phyloP scores from a whole-genome alignment of 2,113 vertebrate species.

The Chiloscyllium plagiosum region DNA sequence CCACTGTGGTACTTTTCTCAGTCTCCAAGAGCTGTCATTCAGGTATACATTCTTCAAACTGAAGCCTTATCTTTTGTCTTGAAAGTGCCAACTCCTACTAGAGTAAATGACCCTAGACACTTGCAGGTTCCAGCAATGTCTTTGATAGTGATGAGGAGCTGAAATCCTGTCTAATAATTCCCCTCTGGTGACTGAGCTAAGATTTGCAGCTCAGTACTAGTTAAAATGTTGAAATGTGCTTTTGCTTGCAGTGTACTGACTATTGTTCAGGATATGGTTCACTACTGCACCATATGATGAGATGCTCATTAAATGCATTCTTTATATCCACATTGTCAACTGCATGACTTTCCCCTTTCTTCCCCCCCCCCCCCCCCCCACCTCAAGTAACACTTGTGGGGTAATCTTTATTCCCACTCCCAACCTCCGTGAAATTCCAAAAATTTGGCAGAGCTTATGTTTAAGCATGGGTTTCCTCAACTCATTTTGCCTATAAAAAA shows the following conservation, averaged over 20 bases:
- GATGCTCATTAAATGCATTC: background rate
- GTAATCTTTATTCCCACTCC: background rate
- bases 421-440: background rate
- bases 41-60: constrained; percentile 57
- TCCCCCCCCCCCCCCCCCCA: too few relatives aligned
- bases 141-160: background rate
- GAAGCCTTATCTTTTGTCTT: too few relatives aligned
- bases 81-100: background rate
- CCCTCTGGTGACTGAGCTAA: background rate
- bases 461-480: background rate
- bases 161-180: background rate
- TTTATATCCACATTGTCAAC: background rate
- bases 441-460: background rate
- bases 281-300: background rate
- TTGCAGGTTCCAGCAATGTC: background rate
- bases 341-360: background rate
- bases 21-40: constrained; percentile 86
- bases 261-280: background rate
- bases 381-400: too few relatives aligned
- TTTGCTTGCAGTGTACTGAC: background rate
- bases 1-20: constrained; percentile 89
- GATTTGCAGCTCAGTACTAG: background rate
- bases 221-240: background rate
- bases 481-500: background rate
- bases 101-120: background rate